These are phyloP conservation scores for Poecile montanus DNA, from an alignment of 2,797 vertebrate genomes.

Conservation along the genomic window DNA sequence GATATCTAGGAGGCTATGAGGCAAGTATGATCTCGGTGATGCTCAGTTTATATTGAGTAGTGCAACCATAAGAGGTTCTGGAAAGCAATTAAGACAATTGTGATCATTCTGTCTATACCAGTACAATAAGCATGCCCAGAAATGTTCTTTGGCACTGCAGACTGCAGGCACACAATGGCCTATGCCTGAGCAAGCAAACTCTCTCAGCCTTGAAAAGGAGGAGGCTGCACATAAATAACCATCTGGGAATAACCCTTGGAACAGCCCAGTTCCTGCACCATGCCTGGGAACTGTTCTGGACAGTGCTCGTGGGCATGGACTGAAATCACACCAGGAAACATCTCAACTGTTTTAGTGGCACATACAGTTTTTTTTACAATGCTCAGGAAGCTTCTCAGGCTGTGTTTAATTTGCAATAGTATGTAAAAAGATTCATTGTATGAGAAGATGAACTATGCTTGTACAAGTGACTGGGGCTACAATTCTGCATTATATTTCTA, in stretches of 20 bases:
- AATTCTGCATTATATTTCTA: background rate
- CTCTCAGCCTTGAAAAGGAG: conserved; percentile 10
- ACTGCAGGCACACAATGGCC: background rate
- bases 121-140: conserved; percentile 10
- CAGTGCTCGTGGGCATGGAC: background rate
- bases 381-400: background rate
- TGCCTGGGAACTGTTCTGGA: background rate
- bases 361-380: background rate
- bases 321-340: background rate
- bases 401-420: background rate
- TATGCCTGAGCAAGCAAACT: background rate
- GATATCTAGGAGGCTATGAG: background rate
- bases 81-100: background rate
- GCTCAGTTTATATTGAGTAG: background rate
- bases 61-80: background rate
- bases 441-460: background rate
- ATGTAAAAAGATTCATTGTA: background rate
- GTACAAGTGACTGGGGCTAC: background rate
- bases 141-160: conserved; percentile 7
- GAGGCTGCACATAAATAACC: background rate
- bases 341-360: background rate
- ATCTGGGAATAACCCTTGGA: background rate
- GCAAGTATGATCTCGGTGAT: background rate
- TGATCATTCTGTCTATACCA: background rate
- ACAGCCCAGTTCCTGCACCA: background rate